phyloP scores from a whole-genome alignment of 1,140 invertebrate species.

The Zaprionus lachaisei region DNA sequence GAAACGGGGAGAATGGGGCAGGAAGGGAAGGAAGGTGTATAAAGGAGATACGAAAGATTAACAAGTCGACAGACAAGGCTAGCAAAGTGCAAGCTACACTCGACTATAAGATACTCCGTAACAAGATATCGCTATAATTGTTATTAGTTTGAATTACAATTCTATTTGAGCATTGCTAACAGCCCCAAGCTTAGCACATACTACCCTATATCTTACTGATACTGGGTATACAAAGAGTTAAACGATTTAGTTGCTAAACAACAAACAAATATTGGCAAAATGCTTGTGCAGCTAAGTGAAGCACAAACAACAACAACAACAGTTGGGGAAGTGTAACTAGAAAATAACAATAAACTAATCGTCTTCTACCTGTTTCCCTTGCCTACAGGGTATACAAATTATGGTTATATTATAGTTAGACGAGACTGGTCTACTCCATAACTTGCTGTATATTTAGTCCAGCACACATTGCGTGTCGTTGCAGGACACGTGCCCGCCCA shows the following conservation, averaged over 20 bases:
- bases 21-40: not conserved
- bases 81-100: not conserved
- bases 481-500: constrained; percentile 1
- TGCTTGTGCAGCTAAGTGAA: not conserved
- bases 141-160: not conserved
- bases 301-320: not conserved
- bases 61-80: not conserved
- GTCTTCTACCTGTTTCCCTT: too few species aligned
- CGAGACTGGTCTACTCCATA: too few species aligned
- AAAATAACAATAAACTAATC: too few species aligned
- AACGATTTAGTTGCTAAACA: constrained; percentile 54
- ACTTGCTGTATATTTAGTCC: too few species aligned
- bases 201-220: not conserved
- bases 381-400: too few species aligned
- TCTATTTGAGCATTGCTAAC: too few species aligned
- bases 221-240: constrained; percentile 2
- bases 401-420: too few species aligned
- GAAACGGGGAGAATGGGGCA: not conserved
- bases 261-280: constrained; percentile 47
- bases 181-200: not conserved
- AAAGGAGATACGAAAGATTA: not conserved
- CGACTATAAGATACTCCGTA: not conserved
- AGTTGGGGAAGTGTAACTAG: not conserved
- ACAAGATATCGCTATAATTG: not conserved
- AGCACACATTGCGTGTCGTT: not conserved